phyloP scores from a whole-genome alignment of 2,797 vertebrate species.

The Tolypeutes matacus region DNA sequence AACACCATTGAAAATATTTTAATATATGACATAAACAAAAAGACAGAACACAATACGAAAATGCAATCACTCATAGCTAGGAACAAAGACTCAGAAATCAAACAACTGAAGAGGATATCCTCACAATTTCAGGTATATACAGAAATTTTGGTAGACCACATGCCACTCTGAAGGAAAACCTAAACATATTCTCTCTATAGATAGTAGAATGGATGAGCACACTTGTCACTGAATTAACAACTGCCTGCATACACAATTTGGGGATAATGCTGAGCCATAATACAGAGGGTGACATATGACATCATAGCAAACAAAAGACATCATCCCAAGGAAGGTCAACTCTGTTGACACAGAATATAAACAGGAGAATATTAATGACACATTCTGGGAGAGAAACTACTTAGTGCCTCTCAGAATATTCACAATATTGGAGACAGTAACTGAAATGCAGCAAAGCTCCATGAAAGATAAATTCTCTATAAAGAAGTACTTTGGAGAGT shows the following conservation, averaged over 20 bases:
- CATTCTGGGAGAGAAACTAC: conserved; percentile 36
- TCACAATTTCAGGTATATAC: conserved; percentile 35
- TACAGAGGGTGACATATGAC: conserved; percentile 36
- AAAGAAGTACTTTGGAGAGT: conserved; percentile 40
- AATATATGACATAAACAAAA: too few species aligned
- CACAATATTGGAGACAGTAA: not conserved
- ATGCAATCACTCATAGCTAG: too few species aligned
- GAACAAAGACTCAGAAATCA: too few species aligned
- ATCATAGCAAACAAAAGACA: conserved; percentile 27
- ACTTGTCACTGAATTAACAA: not conserved
- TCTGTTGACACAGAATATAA: conserved; percentile 42
- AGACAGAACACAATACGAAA: too few species aligned
- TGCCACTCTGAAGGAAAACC: conserved; percentile 25
- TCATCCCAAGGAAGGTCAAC: conserved; percentile 14
- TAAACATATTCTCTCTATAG: not conserved
- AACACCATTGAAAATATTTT: too few species aligned
- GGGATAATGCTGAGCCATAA: not conserved
- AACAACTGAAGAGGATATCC: not conserved
- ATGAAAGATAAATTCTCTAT: conserved; percentile 44
- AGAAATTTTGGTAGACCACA: conserved; percentile 42
- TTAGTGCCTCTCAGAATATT: not conserved
- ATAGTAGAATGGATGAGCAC: conserved; percentile 5
- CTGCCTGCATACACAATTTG: not conserved
- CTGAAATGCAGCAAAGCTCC: conserved; percentile 10
- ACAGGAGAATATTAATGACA: conserved; percentile 50